These are phyloP conservation scores for Xanthorhoe spadicearia DNA, from an alignment of 2,888 invertebrate genomes.

Conservation along the genomic window DNA sequence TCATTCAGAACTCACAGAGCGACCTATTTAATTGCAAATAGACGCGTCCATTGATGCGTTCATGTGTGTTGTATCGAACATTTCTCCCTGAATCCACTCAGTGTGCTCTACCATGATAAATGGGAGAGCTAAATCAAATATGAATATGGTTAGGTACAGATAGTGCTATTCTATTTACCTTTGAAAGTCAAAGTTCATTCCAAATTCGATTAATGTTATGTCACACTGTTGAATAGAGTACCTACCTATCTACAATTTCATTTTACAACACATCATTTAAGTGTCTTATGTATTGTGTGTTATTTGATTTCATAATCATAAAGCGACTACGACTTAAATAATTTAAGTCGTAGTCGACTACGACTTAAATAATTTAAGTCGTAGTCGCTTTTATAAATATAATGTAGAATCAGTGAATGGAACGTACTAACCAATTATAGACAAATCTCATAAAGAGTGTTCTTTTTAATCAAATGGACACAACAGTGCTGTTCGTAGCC, in stretches of 20 bases:
- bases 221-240: neutral
- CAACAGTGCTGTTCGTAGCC: conserved; percentile 48
- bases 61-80: conserved; percentile 43
- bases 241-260: no score
- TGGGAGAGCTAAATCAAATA: conserved; percentile 38
- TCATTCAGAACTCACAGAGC: conserved; percentile 28
- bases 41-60: conserved; percentile 42
- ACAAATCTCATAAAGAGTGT: conserved; percentile 24
- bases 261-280: neutral
- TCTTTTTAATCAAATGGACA: conserved; percentile 36
- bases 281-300: neutral
- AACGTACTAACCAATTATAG: conserved; percentile 6
- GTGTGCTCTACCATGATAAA: conserved; percentile 31
- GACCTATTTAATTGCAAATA: conserved; percentile 42
- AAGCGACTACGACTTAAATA: neutral
- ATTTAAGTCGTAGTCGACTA: no score
- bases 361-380: neutral
- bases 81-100: conserved; percentile 32
- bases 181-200: conserved; percentile 11
- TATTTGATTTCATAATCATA: neutral
- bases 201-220: conserved; percentile 3
- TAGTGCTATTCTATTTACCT: conserved; percentile 24
- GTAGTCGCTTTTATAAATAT: no score
- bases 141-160: conserved; percentile 31
- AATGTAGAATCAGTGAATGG: neutral